A percentile compares a stretch with the other conserved stretches of the same genome.
Evolutionary conservation across 1,140 invertebrate species (phyloP).

Genomic region (Dinothrombium tinctorium): DNA sequence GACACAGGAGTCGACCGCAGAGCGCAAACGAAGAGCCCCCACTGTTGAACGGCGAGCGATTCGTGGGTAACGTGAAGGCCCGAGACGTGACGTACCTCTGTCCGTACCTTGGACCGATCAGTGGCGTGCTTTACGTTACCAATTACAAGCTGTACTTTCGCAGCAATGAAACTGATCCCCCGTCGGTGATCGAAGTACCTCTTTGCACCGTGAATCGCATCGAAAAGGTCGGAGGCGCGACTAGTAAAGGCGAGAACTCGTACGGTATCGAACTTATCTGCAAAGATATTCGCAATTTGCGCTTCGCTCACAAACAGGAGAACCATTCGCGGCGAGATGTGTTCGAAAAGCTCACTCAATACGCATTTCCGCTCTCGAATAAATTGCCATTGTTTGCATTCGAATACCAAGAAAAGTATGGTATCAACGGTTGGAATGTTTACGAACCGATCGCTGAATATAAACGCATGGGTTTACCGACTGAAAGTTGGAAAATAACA

Average conservation of each 20-base stretch:
- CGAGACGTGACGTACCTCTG: slow-evolving; percentile 78
- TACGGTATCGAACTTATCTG: slow-evolving; percentile 98
- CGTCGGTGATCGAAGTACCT: slow-evolving; percentile 67
- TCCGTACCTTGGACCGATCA: slow-evolving; percentile 64
- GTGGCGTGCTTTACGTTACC: slow-evolving; percentile 69
- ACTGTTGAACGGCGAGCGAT: slow-evolving; percentile 57
- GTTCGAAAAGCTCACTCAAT: slow-evolving; percentile 78
- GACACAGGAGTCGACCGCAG: too few relatives aligned
- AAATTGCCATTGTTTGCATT: slow-evolving; percentile 46
- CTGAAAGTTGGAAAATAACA: slow-evolving; percentile 91
- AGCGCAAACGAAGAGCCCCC: too few relatives aligned
- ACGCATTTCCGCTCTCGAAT: slow-evolving; percentile 81
- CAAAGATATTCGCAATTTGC: slow-evolving; percentile 68
- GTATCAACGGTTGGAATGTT: slow-evolving; percentile 81
- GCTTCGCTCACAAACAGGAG: slow-evolving; percentile 84
- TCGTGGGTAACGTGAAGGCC: slow-evolving; percentile 33
- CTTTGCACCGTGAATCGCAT: slow-evolving; percentile 78
- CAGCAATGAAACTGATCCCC: slow-evolving; percentile 41
- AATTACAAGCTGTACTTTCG: slow-evolving; percentile 84
- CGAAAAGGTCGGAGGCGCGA: slow-evolving; percentile 88
- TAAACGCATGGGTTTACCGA: slow-evolving; percentile 73
- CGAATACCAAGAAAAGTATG: slow-evolving; percentile 58
- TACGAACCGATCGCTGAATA: slow-evolving; percentile 85
- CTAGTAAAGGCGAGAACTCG: slow-evolving; percentile 80
- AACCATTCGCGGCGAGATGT: slow-evolving; percentile 86